These are phyloP conservation scores for Omphaloscelis lunosa DNA, from an alignment of 2,888 invertebrate species.

Conservation along the genomic window DNA sequence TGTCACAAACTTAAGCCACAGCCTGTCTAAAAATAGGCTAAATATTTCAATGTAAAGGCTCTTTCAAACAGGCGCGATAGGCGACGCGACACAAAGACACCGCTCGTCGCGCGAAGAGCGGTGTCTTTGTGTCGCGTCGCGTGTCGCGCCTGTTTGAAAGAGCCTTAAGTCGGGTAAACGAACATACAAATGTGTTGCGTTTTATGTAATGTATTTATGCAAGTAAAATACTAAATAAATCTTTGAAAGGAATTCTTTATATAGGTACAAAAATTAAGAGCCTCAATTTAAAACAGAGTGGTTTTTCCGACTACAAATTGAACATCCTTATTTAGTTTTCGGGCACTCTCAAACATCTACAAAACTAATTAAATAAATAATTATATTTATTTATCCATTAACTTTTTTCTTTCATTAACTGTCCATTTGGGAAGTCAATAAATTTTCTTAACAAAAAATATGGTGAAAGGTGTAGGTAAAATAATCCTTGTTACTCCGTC, in stretches of 20 bases:
- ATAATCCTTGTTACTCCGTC: not conserved
- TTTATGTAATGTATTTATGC: not conserved
- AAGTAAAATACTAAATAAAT: not conserved
- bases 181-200: not conserved
- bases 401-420: not conserved
- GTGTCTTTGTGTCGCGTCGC: too few relatives aligned
- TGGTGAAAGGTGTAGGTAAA: not conserved
- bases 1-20: not conserved
- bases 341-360: constrained; percentile 45
- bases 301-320: constrained; percentile 52
- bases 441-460: not conserved
- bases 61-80: too few relatives aligned
- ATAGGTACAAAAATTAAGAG: not conserved
- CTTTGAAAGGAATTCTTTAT: not conserved
- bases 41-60: not conserved
- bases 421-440: constrained; percentile 3
- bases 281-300: constrained; percentile 15
- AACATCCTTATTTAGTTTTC: constrained; percentile 64
- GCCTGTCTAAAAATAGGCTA: not conserved
- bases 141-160: too few relatives aligned
- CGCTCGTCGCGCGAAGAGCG: too few relatives aligned
- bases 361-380: constrained; percentile 55
- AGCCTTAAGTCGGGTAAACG: not conserved
- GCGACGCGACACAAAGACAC: too few relatives aligned
- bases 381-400: constrained; percentile 18